phyloP scores from a whole-genome alignment of 2,113 vertebrate species.

The Takifugu flavidus region DNA sequence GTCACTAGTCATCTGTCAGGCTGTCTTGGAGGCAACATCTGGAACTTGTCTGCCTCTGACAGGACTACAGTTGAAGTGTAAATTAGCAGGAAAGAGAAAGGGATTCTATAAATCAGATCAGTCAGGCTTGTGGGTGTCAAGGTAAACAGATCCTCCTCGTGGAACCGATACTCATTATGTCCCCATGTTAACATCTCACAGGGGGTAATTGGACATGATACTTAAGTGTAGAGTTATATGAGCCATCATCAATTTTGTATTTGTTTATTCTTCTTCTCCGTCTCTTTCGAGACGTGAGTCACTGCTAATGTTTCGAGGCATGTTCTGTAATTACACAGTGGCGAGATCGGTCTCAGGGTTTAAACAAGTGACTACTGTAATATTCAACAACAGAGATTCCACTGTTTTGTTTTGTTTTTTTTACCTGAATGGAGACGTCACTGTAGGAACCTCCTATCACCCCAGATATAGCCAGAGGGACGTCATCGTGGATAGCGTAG shows the following conservation, averaged over 20 bases:
- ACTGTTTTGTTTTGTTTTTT: not conserved
- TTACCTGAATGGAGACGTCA: slow-evolving; percentile 97
- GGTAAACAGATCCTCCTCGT: slow-evolving; percentile 60
- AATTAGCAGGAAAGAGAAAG: slow-evolving; percentile 51
- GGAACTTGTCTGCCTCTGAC: slow-evolving; percentile 61
- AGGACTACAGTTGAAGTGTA: slow-evolving; percentile 46
- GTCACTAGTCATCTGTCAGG: slow-evolving; percentile 68
- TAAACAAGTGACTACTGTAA: too few species aligned
- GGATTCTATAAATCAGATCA: slow-evolving; percentile 59
- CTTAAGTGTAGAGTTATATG: slow-evolving; percentile 54
- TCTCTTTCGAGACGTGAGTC: slow-evolving; percentile 1
- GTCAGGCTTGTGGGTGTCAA: slow-evolving; percentile 42
- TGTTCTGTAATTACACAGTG: slow-evolving; percentile 6
- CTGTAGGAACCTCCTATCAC: slow-evolving; percentile 98
- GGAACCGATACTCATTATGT: slow-evolving; percentile 60
- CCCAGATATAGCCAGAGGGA: slow-evolving; percentile 89
- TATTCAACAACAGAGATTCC: not conserved
- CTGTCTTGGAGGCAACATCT: slow-evolving; percentile 61
- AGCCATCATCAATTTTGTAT: slow-evolving; percentile 36
- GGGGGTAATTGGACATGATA: slow-evolving; percentile 50
- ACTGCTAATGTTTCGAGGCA: slow-evolving; percentile 8
- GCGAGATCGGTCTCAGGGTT: too few species aligned
- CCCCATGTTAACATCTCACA: slow-evolving; percentile 54
- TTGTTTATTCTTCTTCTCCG: slow-evolving; percentile 3
- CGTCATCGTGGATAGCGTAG: slow-evolving; percentile 89